These are phyloP conservation scores for Linyphia triangularis DNA, from an alignment of 2,888 invertebrate species.

Conservation along the genomic window DNA sequence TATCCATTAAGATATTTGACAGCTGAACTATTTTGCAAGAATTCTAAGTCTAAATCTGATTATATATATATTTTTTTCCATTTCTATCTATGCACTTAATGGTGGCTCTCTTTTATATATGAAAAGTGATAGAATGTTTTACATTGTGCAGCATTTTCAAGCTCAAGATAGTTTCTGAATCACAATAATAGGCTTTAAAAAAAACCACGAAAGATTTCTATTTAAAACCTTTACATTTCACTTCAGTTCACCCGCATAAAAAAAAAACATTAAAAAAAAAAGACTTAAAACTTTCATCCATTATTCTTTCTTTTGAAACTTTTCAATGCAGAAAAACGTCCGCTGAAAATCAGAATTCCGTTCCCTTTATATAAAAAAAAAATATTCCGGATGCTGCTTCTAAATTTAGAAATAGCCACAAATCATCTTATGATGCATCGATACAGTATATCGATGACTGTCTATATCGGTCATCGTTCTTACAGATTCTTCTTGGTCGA, in stretches of 20 bases:
- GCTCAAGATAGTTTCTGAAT: background rate
- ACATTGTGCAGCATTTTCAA: background rate
- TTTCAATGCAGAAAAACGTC: constrained; percentile 18
- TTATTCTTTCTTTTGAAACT: constrained; percentile 20
- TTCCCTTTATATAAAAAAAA: constrained; percentile 7
- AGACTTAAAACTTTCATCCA: constrained; percentile 10
- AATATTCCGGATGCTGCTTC: background rate
- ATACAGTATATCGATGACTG: constrained; percentile 24
- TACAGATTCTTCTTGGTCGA: background rate
- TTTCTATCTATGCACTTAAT: too few species aligned
- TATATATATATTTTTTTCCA: too few species aligned
- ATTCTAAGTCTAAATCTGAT: too few species aligned
- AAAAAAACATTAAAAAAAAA: background rate
- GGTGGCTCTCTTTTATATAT: too few species aligned
- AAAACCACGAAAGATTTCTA: background rate
- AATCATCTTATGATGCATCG: constrained; percentile 44
- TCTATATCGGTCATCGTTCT: constrained; percentile 16
- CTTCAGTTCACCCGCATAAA: background rate
- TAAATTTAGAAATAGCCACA: constrained; percentile 42
- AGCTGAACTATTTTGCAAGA: too few species aligned
- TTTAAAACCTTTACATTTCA: background rate
- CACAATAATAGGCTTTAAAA: background rate
- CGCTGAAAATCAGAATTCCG: background rate
- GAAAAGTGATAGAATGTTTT: background rate
- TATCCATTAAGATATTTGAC: too few species aligned